These are phyloP conservation scores for Centrocercus urophasianus DNA, from an alignment of 2,113 vertebrate genomes.

Conservation along the genomic window DNA sequence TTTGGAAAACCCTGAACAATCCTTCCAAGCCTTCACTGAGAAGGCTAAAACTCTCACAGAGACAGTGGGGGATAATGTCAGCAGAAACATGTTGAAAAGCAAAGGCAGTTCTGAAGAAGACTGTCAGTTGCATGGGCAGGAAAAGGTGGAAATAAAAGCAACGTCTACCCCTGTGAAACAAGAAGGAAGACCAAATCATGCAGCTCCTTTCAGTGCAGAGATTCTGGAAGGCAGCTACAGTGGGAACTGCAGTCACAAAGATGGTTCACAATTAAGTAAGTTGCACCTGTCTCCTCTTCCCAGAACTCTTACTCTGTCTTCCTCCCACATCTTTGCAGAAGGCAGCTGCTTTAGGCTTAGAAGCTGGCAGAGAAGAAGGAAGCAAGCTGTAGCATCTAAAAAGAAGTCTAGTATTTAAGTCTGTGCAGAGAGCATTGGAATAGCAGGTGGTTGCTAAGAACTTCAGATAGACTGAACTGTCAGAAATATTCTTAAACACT, in stretches of 20 bases:
- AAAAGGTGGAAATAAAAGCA: slow-evolving; percentile 60
- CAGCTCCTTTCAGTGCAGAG: neutral
- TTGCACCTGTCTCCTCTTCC: slow-evolving; percentile 5
- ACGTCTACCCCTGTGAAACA: slow-evolving; percentile 86
- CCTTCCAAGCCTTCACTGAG: neutral
- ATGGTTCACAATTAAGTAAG: slow-evolving; percentile 87
- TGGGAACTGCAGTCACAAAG: slow-evolving; percentile 87
- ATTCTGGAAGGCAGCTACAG: slow-evolving; percentile 83
- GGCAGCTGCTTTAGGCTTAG: neutral
- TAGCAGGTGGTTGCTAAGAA: neutral
- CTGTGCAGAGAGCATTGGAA: neutral
- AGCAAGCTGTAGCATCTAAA: neutral
- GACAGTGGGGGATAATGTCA: neutral
- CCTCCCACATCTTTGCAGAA: neutral
- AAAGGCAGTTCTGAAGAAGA: neutral
- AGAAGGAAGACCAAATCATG: neutral
- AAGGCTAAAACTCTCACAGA: neutral
- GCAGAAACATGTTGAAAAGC: neutral
- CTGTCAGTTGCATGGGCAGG: neutral
- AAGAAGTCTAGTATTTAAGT: neutral
- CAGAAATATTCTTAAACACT: neutral
- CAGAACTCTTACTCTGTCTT: neutral
- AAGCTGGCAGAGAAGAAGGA: neutral
- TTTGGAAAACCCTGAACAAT: neutral
- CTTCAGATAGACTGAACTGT: neutral